phyloP scores from a whole-genome alignment of 2,113 vertebrate species.

The Rissa tridactyla region DNA sequence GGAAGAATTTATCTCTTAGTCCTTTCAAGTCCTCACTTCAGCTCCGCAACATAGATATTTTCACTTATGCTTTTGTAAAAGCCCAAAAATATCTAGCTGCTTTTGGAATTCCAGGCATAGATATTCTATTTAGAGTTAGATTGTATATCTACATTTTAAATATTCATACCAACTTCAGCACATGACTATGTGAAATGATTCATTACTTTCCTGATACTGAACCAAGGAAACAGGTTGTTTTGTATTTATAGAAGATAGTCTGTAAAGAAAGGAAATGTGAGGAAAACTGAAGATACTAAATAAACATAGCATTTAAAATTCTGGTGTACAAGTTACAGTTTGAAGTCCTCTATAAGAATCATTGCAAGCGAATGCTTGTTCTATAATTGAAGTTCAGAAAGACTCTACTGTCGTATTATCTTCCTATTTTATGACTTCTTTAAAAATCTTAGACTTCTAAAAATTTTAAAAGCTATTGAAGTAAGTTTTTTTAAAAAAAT shows the following conservation, averaged over 20 bases:
- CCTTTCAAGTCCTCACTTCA: neutral
- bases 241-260: neutral
- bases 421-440: neutral
- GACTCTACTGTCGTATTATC: neutral
- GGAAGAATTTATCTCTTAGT: neutral
- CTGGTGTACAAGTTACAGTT: neutral
- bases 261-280: neutral
- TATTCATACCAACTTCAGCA: neutral
- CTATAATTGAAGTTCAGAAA: neutral
- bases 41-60: neutral
- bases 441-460: neutral
- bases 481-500: neutral
- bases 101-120: neutral
- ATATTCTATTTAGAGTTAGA: neutral
- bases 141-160: conserved; percentile 1
- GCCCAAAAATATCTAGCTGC: neutral
- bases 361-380: neutral
- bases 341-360: neutral
- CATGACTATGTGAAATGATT: conserved; percentile 7
- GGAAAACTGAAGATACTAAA: neutral
- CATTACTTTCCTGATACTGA: neutral
- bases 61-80: neutral
- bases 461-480: neutral
- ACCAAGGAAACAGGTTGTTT: neutral
- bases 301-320: neutral